These are phyloP conservation scores for Heterodera carotae DNA, from an alignment of 1,140 invertebrate species.

Conservation along the genomic window DNA sequence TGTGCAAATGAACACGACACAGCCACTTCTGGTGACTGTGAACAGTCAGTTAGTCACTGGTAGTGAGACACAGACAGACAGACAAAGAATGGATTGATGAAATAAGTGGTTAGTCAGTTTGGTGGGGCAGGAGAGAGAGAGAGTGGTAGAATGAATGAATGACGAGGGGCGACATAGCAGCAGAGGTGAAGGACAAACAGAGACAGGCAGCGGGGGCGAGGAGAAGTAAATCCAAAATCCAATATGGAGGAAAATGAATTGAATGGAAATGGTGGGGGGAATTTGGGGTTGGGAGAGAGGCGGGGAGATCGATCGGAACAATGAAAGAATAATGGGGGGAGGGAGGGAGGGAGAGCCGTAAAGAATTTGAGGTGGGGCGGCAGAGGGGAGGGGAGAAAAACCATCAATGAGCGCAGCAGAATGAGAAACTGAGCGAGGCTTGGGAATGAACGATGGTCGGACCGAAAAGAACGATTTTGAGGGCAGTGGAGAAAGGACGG, in stretches of 20 bases:
- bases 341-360: neutral
- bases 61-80: neutral
- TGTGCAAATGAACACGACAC: slow-evolving; percentile 15
- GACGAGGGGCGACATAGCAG: too few relatives aligned
- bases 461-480: neutral
- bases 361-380: neutral
- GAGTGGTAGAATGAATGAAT: neutral
- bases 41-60: neutral
- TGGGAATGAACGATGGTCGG: neutral
- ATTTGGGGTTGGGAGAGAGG: neutral
- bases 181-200: slow-evolving; percentile 14
- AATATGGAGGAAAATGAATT: slow-evolving; percentile 4
- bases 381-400: neutral
- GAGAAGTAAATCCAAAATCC: neutral
- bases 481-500: too few relatives aligned
- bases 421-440: neutral
- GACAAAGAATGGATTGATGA: too few relatives aligned
- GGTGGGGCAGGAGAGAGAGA: neutral
- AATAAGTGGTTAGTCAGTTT: too few relatives aligned
- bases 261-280: neutral
- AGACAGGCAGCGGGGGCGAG: too few relatives aligned
- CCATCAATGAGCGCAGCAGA: neutral
- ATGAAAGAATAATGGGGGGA: neutral
- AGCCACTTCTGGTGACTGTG: slow-evolving; percentile 12
- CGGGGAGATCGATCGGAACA: neutral